phyloP scores from a whole-genome alignment of 1,140 invertebrate species.

The Drosophila fuyamai region DNA sequence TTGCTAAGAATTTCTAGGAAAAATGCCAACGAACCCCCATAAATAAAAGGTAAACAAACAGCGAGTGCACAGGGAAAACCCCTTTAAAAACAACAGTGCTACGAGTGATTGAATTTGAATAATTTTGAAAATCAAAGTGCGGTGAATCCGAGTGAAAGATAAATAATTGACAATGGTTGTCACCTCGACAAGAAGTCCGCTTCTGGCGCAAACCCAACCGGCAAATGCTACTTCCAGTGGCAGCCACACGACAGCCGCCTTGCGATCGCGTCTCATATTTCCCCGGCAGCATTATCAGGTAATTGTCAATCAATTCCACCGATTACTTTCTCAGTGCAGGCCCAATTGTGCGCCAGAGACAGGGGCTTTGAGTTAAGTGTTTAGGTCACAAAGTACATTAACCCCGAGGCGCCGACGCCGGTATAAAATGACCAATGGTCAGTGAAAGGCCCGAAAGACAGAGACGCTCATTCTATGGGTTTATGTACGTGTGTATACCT shows the following conservation, averaged over 20 bases:
- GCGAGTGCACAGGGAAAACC: slow-evolving; percentile 11
- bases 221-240: slow-evolving; percentile 56
- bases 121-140: slow-evolving; percentile 13
- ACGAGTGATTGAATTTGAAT: slow-evolving; percentile 13
- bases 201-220: slow-evolving; percentile 64
- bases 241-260: slow-evolving; percentile 49
- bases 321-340: neutral
- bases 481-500: neutral
- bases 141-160: slow-evolving; percentile 7
- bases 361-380: slow-evolving; percentile 24
- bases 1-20: slow-evolving; percentile 37
- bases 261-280: slow-evolving; percentile 75
- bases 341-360: slow-evolving; percentile 8
- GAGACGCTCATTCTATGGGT: slow-evolving; percentile 6
- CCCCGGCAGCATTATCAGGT: slow-evolving; percentile 81
- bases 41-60: slow-evolving; percentile 40
- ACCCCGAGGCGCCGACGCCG: slow-evolving; percentile 61
- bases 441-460: slow-evolving; percentile 21
- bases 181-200: slow-evolving; percentile 69
- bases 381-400: slow-evolving; percentile 58
- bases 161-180: slow-evolving; percentile 61
- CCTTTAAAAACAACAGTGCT: neutral
- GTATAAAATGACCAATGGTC: slow-evolving; percentile 48
- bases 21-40: slow-evolving; percentile 50
- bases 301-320: slow-evolving; percentile 36